Conservation (phyloP, 2,797 vertebrate genomes). For the Microctenopoma lineatum region DNA sequence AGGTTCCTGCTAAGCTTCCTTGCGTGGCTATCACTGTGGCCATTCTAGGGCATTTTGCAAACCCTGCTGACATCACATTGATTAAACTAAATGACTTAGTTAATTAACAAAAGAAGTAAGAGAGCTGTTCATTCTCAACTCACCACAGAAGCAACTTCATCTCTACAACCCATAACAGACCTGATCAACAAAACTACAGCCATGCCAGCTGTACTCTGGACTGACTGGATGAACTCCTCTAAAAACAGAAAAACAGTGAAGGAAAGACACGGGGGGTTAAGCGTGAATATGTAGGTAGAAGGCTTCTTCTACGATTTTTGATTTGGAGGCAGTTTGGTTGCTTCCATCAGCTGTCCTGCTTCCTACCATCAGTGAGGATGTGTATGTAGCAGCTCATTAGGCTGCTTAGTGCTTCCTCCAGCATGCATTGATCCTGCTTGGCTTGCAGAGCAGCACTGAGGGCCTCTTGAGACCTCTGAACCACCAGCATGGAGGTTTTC, state of each 20-base stretch:
- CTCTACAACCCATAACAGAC: conserved; percentile 84
- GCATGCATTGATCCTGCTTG: conserved; percentile 37
- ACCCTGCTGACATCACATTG: too few species aligned
- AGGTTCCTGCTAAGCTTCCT: neutral
- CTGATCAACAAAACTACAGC: conserved; percentile 88
- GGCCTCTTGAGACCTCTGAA: conserved; percentile 87
- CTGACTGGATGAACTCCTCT: conserved; percentile 91
- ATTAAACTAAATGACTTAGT: too few species aligned
- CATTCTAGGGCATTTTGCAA: too few species aligned
- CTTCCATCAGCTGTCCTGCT: neutral
- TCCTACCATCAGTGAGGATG: conserved; percentile 89
- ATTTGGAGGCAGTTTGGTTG: too few species aligned
- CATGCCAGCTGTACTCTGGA: conserved; percentile 93
- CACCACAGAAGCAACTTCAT: conserved; percentile 87
- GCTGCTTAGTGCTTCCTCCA: conserved; percentile 82
- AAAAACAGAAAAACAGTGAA: neutral
- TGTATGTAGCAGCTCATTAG: conserved; percentile 86
- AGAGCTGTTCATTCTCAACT: conserved; percentile 62
- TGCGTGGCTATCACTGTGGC: too few species aligned
- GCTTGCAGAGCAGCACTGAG: conserved; percentile 64
- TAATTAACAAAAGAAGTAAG: too few species aligned
- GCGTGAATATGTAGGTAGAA: too few species aligned
- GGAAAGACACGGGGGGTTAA: neutral
- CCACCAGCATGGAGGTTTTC: conserved; percentile 90
- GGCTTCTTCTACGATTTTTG: too few species aligned